A percentile compares a stretch with the other conserved stretches of the same genome.
These are phyloP conservation scores for Microcebus griseorufus DNA, from an alignment of 2,113 vertebrate genomes.

Conservation along the genomic window DNA sequence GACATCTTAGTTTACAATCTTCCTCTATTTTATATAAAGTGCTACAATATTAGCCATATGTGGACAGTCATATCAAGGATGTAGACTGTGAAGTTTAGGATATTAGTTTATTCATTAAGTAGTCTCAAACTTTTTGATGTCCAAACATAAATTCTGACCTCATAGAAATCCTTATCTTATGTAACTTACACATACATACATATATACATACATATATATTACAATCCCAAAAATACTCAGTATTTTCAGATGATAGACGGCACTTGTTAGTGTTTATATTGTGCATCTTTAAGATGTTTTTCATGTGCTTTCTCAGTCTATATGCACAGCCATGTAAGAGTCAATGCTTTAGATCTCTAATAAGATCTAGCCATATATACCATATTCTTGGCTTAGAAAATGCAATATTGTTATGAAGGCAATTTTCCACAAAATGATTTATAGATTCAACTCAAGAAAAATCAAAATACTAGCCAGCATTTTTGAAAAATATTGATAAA, in stretches of 20 bases:
- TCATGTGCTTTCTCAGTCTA: neutral
- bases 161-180: too few relatives aligned
- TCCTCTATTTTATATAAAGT: neutral
- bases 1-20: neutral
- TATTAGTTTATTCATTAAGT: too few relatives aligned
- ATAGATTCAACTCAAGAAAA: neutral
- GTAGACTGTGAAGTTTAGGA: neutral
- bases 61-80: neutral
- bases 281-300: neutral
- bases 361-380: neutral
- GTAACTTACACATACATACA: too few relatives aligned
- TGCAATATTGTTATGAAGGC: neutral
- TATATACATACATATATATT: too few relatives aligned
- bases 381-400: neutral
- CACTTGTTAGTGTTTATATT: neutral
- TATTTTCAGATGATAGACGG: neutral
- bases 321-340: neutral
- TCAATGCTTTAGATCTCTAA: neutral
- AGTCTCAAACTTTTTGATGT: too few relatives aligned
- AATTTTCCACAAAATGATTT: neutral
- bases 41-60: neutral
- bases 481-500: neutral
- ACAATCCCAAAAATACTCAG: neutral
- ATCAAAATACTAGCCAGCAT: neutral
- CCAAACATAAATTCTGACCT: too few relatives aligned